phyloP scores from a whole-genome alignment of 2,888 invertebrate genomes.

The Drosophila austrosaltans region DNA sequence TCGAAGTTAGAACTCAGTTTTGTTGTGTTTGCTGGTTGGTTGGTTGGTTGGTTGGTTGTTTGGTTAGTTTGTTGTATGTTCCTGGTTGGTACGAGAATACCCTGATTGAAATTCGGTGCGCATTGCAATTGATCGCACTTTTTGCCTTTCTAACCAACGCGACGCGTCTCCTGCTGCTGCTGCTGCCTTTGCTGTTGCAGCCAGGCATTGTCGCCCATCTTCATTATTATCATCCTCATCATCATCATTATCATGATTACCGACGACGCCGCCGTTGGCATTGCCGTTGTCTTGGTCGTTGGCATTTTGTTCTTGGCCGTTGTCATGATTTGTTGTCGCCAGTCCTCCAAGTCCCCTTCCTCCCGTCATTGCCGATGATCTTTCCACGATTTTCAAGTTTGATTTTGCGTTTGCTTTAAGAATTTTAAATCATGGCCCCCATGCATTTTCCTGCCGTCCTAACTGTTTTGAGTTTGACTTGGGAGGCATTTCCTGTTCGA shows the following conservation, averaged over 20 bases:
- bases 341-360: conserved; percentile 45
- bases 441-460: conserved; percentile 19
- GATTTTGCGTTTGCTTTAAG: conserved; percentile 53
- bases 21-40: not conserved
- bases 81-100: conserved; percentile 25
- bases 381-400: conserved; percentile 55
- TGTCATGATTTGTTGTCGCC: conserved; percentile 74
- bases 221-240: conserved; percentile 60
- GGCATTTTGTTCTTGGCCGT: conserved; percentile 64
- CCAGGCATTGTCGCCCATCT: conserved; percentile 72
- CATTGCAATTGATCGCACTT: conserved; percentile 76
- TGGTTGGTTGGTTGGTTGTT: not conserved
- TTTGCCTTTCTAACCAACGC: conserved; percentile 71
- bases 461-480: conserved; percentile 15
- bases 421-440: conserved; percentile 64
- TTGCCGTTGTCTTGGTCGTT: conserved; percentile 41
- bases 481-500: conserved; percentile 48
- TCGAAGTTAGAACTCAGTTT: conserved; percentile 26
- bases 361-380: conserved; percentile 31
- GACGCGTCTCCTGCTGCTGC: conserved; percentile 30
- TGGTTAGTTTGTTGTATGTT: conserved; percentile 14
- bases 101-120: conserved; percentile 76
- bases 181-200: conserved; percentile 35
- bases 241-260: conserved; percentile 64
- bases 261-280: conserved; percentile 52